Percentiles rank a stretch among this genome's conserved stretches.
Conservation (phyloP, 2,888 invertebrate species). For the Dysmachus trigonus region DNA sequence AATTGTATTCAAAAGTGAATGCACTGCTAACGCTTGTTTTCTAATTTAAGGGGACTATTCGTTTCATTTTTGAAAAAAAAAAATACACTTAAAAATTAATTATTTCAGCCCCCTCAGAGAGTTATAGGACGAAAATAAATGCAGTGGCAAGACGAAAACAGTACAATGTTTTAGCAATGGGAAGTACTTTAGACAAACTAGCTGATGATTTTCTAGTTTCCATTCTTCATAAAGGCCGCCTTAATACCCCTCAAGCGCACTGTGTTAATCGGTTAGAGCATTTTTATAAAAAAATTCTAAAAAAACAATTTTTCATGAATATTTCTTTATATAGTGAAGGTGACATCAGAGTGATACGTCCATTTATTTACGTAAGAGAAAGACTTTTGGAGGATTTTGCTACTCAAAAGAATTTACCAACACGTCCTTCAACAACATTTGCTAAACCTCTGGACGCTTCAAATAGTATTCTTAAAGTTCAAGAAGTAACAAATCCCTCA, state of each 20-base stretch:
- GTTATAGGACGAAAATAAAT: conserved; percentile 70
- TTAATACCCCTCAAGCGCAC: conserved; percentile 82
- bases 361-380: conserved; percentile 87
- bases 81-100: not conserved
- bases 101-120: conserved; percentile 66
- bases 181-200: conserved; percentile 86
- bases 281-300: not conserved
- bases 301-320: too few relatives aligned
- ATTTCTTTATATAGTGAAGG: conserved; percentile 77
- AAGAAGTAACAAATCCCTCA: conserved; percentile 51
- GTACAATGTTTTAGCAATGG: conserved; percentile 88
- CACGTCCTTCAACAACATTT: conserved; percentile 49
- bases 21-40: too few relatives aligned
- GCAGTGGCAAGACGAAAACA: conserved; percentile 77
- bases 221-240: conserved; percentile 80
- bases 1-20: too few relatives aligned
- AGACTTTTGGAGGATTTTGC: conserved; percentile 59
- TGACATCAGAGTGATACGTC: conserved; percentile 83
- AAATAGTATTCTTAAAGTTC: conserved; percentile 51
- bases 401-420: conserved; percentile 50
- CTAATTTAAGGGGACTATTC: too few relatives aligned
- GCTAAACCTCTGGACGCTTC: conserved; percentile 48
- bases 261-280: conserved; percentile 74
- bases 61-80: too few relatives aligned
- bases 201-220: conserved; percentile 84